Evolutionary conservation across 1,140 invertebrate genomes (phyloP), one percentile per base, ranked within the genome.

Genomic region (Diuraphis noxia): DNA sequence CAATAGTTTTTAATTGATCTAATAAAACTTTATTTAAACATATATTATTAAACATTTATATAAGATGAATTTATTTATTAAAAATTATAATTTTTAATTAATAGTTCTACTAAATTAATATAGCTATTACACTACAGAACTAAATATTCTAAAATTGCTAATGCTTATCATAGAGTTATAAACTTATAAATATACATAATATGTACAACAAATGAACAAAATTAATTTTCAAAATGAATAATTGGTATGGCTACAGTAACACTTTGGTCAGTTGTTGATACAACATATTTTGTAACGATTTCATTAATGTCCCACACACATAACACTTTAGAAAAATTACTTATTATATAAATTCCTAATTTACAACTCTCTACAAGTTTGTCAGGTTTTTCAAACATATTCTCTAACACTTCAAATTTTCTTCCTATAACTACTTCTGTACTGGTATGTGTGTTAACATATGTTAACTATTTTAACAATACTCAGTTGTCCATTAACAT

Each of bases 261-360:
- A 43, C 41, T 43, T 43, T 43, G 41, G 41, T 43, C 41, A 43
- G 41, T 43, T 9, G 41, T 43, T 56, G 38, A 81, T 0, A 81
- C 38, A 40, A 81, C 19, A 81, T 81, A 81, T 40, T 81, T 81
- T 81, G 38, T 81, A 38, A 25, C 25, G 79, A 81, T 81, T 23
- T 81, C 25, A 40, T 81, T 30, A 25, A 81, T n/a, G 19, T 81
- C 23, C 36, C 38, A 81, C 13, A 25, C 19, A 25, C 21, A 40
- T 40, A 81, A 25, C 17, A 38, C 23, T 81, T 81, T 81, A 25
- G 79, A 81, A 81, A 40, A 81, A 38, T 81, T 30, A 30, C 79
- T 81, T 81, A 81, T 40, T 40, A 40, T 81, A 81, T 81, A 81
- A 81, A 81, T 81, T 40, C 79, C 79, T 40, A 81, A 21, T 81